Evolutionary conservation across 37 sponge, comb jelly and placozoan species (phyloP).

Genomic region (Agelas oroides): DNA sequence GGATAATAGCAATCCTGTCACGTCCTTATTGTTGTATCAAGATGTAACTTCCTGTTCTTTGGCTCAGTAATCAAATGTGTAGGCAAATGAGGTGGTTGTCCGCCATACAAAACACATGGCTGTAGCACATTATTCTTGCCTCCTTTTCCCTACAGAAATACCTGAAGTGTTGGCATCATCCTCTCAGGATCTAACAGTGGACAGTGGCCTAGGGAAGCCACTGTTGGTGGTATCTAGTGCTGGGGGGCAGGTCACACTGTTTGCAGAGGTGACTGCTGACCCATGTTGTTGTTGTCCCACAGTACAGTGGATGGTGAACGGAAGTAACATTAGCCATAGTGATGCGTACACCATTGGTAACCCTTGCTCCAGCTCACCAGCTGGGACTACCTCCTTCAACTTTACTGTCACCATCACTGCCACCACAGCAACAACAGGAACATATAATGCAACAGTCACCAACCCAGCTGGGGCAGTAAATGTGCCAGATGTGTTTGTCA

Average conservation of each 20-base stretch:
- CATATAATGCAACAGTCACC: conserved; percentile 37
- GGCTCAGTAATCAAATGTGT: no score
- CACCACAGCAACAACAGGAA: conserved; percentile 10
- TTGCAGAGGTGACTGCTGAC: conserved; percentile 38
- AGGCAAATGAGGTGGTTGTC: no score
- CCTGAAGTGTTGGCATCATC: no score
- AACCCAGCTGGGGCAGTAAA: background rate
- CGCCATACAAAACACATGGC: no score
- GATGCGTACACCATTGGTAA: background rate
- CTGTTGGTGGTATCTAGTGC: background rate
- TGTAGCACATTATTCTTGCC: no score
- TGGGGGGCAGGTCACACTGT: background rate
- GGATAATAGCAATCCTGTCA: no score
- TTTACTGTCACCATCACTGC: conserved; percentile 30
- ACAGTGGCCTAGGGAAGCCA: no score
- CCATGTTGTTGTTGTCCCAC: conserved; percentile 19
- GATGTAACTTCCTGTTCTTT: no score
- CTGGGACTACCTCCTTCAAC: background rate
- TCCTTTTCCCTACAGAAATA: no score
- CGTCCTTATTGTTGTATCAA: no score
- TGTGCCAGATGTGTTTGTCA: background rate
- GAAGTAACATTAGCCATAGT: background rate
- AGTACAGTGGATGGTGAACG: conserved; percentile 17
- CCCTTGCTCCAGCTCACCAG: background rate
- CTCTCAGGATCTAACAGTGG: no score